These are phyloP conservation scores for Aurelia aurita DNA, from an alignment of 30 jellyfish, hydroid and myxozoan species.

Conservation along the genomic window DNA sequence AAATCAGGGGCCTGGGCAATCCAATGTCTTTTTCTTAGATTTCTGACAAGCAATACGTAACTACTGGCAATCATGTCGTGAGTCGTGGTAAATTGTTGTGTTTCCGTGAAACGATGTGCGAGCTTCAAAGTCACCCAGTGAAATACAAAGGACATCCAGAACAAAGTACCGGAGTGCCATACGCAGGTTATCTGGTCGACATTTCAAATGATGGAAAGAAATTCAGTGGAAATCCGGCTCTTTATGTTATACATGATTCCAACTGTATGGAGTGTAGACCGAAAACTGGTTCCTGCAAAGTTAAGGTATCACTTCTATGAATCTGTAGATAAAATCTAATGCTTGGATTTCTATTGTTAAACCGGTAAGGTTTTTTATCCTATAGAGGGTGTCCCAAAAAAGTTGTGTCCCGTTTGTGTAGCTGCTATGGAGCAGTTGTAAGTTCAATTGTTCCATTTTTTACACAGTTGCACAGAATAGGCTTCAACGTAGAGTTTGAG, in stretches of 20 bases:
- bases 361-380: too few relatives aligned
- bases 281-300: slow-evolving; percentile 53
- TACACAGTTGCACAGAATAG: too few relatives aligned
- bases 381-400: too few relatives aligned
- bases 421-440: too few relatives aligned
- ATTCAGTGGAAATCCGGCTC: slow-evolving; percentile 60
- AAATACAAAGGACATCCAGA: slow-evolving; percentile 33
- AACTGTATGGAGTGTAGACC: slow-evolving; percentile 86
- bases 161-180: slow-evolving; percentile 64
- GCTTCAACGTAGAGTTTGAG: too few relatives aligned
- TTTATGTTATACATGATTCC: slow-evolving; percentile 77
- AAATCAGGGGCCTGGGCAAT: too few relatives aligned
- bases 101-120: slow-evolving; percentile 82
- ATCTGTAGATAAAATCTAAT: too few relatives aligned
- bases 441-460: too few relatives aligned
- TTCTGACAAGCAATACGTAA: slow-evolving; percentile 37
- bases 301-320: slow-evolving; percentile 45
- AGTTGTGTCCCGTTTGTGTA: too few relatives aligned
- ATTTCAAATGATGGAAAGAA: slow-evolving; percentile 78
- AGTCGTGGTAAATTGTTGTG: slow-evolving; percentile 69
- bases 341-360: too few relatives aligned
- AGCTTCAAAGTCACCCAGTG: slow-evolving; percentile 65
- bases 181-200: slow-evolving; percentile 75
- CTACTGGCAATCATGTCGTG: not conserved
- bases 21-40: too few relatives aligned